Evolutionary conservation across 2,113 vertebrate species (phyloP), one percentile per base, ranked within the genome.

Genomic region (Gnathonemus longibarbis): DNA sequence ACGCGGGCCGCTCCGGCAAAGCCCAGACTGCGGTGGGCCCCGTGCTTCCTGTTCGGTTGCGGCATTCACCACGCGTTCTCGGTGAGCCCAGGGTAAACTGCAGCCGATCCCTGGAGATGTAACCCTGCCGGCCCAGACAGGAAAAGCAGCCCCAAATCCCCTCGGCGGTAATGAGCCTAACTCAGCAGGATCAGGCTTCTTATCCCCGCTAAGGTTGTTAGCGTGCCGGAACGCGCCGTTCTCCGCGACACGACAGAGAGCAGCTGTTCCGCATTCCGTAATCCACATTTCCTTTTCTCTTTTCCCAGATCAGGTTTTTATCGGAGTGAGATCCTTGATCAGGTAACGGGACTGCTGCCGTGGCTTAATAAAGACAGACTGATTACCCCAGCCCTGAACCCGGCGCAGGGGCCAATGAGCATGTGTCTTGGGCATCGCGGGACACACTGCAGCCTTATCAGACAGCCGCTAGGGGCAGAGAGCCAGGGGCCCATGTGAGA

Each of bases 171-270:
- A 94, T 93, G 93, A 94, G 94, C 93, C 93, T 93, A 93, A 91
- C 93, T 52, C 53, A 87, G 90, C 91, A 91, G 92, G 94, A 95
- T 95, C 93, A 95, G 93, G 92, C 92, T 90, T 88, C 93, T 94
- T 93, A 95, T 94, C 93, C 93, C 46, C 24, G 66, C 92, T 96
- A 95, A 95, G 94, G 94, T 93, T 92, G 93, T 95, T 95, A 94
- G 93, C 90, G 89, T 90, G 89, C 92, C 91, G 92, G 92, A 94
- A 94, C 92, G 91, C 91, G 92, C 90, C 90, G 91, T 93, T 92
- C 92, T 66, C 74, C 19, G 84, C 90, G 90, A 92, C 93, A 93
- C 92, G 92, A 93, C 92, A 88, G 91, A 91, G 92, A 94, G 91
- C 94, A 95, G 94, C 94, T 95, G 94, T 94, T 94, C 91, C 84